Evolutionary conservation across 2,797 vertebrate species (phyloP).

Genomic region (Onychomys arenicola): DNA sequence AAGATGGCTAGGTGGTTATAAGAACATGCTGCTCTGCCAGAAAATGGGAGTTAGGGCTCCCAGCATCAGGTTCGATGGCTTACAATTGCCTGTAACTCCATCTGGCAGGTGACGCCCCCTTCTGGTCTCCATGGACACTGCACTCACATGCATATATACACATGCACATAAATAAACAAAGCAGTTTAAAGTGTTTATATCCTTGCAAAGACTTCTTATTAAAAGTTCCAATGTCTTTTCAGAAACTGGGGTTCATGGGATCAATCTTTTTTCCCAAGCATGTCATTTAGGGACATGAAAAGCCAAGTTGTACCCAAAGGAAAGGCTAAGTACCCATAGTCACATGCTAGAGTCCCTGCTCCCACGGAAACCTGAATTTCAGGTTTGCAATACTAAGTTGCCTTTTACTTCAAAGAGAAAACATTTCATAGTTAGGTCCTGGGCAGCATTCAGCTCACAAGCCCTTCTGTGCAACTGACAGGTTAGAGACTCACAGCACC

Average conservation of each 20-base stretch:
- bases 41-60: not conserved
- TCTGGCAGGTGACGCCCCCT: not conserved
- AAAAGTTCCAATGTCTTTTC: slow-evolving; percentile 44
- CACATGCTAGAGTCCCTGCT: slow-evolving; percentile 11
- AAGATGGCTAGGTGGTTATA: not conserved
- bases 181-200: slow-evolving; percentile 68
- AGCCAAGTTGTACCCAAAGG: not conserved
- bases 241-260: slow-evolving; percentile 14
- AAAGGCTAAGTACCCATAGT: not conserved
- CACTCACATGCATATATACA: not conserved
- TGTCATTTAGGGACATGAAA: slow-evolving; percentile 11
- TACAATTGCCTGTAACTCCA: not conserved
- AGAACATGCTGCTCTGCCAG: not conserved
- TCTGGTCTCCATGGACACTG: not conserved
- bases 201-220: slow-evolving; percentile 56
- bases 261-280: slow-evolving; percentile 1
- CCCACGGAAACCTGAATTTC: slow-evolving; percentile 67
- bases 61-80: not conserved
- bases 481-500: not conserved
- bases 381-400: slow-evolving; percentile 42
- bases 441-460: not conserved
- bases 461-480: not conserved
- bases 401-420: slow-evolving; percentile 62
- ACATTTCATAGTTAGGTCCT: not conserved
- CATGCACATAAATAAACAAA: not conserved